Conservation (phyloP, 2,797 vertebrate genomes). For the Cynopterus sphinx region DNA sequence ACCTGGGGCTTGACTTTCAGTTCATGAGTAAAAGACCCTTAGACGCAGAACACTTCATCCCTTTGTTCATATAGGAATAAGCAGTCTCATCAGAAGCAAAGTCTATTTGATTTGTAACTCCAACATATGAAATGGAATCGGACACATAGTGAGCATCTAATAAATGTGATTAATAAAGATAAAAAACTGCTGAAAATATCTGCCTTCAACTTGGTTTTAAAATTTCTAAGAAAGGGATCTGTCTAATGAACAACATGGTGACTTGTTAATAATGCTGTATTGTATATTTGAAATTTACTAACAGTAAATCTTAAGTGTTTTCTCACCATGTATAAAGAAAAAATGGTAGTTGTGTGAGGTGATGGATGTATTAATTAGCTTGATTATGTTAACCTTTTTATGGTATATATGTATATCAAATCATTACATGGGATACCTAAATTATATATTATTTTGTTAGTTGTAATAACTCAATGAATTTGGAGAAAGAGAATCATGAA, state of each 20-base stretch:
- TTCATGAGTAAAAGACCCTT: neutral
- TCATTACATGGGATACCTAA: neutral
- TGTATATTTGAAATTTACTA: neutral
- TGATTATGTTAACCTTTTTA: neutral
- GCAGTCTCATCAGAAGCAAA: neutral
- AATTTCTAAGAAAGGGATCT: neutral
- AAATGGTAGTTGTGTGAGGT: neutral
- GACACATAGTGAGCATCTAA: neutral
- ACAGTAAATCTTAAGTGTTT: neutral
- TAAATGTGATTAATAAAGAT: slow-evolving; percentile 35
- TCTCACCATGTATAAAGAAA: neutral
- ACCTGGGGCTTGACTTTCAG: neutral
- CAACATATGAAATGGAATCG: neutral
- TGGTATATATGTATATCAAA: neutral
- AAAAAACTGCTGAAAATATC: slow-evolving; percentile 21
- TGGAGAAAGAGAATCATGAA: neutral
- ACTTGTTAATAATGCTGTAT: neutral
- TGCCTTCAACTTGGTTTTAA: slow-evolving; percentile 9
- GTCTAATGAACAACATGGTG: neutral
- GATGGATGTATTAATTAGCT: neutral
- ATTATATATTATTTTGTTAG: neutral
- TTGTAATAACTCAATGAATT: neutral
- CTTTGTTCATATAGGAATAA: neutral
- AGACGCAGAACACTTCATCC: neutral
- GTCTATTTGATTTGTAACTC: slow-evolving; percentile 24